Conservation (phyloP, 2,797 vertebrate species). For the Fratercula arctica region DNA sequence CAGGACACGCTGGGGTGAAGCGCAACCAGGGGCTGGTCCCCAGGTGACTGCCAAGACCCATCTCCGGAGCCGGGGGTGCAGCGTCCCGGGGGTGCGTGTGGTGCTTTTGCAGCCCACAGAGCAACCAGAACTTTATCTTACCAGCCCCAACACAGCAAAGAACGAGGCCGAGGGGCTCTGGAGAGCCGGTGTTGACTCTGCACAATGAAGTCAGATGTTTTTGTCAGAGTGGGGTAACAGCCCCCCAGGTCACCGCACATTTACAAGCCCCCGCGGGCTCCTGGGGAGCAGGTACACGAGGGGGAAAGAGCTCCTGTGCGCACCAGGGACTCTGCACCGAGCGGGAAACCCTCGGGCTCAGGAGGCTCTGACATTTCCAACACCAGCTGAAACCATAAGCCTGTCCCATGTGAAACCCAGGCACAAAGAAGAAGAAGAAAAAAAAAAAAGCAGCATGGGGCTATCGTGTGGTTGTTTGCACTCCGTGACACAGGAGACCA, state of each 20-base stretch:
- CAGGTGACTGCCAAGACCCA: not conserved
- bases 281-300: rapidly evolving
- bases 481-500: rapidly evolving
- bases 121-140: not conserved
- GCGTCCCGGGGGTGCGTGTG: rapidly evolving
- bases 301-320: rapidly evolving
- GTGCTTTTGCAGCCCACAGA: not conserved
- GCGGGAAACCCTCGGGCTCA: not conserved
- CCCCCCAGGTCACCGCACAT: no score
- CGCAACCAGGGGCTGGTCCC: rapidly evolving
- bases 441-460: not conserved
- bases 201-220: rapidly evolving
- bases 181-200: not conserved
- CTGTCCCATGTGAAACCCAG: rapidly evolving
- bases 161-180: rapidly evolving
- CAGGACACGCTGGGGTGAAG: rapidly evolving
- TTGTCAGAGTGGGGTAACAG: rapidly evolving
- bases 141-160: not conserved
- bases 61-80: not conserved
- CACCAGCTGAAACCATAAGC: not conserved
- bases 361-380: not conserved
- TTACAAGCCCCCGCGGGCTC: rapidly evolving
- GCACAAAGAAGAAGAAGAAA: rapidly evolving
- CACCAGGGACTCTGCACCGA: rapidly evolving
- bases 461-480: rapidly evolving